Evolutionary conservation across 2,888 invertebrate genomes (phyloP), one percentile per base, ranked within the genome.

Genomic region (Pasiphila rectangulata): DNA sequence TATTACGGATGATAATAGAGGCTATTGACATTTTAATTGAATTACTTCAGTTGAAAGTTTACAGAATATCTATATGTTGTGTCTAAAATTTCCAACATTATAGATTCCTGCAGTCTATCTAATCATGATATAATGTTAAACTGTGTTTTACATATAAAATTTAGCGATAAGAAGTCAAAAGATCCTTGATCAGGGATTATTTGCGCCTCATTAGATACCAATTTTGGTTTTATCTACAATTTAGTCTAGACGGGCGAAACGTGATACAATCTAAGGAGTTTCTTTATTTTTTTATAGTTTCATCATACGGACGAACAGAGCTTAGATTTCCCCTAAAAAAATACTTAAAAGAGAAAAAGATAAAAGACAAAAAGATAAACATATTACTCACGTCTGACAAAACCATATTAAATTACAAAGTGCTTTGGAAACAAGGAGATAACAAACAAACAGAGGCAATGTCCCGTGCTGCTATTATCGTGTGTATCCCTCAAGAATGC

Each of bases 391-490:
- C 45, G 38, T 35, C 7, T 41, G 45, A 38, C 35, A 46, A 43
- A 42, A 32, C 39, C 9, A 15, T 48, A 42, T 52, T 25, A 36
- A 25, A 16, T 52, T 52, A 52, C 46, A 46, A 45, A 41, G 29
- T 35, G 5, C 25, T 38, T 24, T 36, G 45, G 55, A 56, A 51
- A 53, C 40, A 51, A 23, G 54, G 29, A 30, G 52, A 61, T 52
- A 51, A 49, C 43, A 56, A 56, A 66, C 59, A 65, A 61, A 67
- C 61, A 64, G 32, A 35, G 12, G 39, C 51, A 72, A 63, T 63
- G 70, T 60, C 57, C 56, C 72, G 70, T 69, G 51, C 32, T 57
- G 27, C 43, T 36, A 38, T 51, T 51, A 41, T 37, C 44, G 20
- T 7, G 45, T 47, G 34, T 46, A 35, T 40, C 7, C 12, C 2